Evolutionary conservation across 2,797 vertebrate genomes (phyloP).

Genomic region (Syngnathus acus): DNA sequence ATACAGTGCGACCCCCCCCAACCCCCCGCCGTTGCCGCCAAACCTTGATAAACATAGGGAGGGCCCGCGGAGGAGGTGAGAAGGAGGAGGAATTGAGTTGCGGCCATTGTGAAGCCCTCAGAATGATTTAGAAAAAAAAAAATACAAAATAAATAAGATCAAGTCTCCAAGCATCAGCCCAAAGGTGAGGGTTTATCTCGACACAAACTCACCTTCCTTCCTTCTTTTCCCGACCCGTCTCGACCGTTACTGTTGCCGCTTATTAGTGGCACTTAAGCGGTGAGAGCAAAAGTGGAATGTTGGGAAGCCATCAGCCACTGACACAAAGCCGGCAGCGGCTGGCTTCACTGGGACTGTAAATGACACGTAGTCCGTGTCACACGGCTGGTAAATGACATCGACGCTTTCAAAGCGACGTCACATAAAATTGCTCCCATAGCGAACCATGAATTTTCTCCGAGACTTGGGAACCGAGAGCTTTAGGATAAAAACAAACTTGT

Average conservation of each 20-base stretch:
- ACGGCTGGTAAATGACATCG: background rate
- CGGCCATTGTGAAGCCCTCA: conserved; percentile 71
- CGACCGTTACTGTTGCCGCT: conserved; percentile 52
- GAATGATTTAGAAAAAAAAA: conserved; percentile 67
- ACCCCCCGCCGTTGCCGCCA: conserved; percentile 61
- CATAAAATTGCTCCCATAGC: background rate
- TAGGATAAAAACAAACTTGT: no score
- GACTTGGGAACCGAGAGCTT: no score
- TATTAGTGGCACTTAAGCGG: conserved; percentile 80
- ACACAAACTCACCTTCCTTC: conserved; percentile 42
- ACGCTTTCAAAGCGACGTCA: background rate
- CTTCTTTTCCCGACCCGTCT: conserved; percentile 6
- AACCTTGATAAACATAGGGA: conserved; percentile 99
- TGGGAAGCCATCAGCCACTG: conserved; percentile 58
- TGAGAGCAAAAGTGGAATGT: conserved; percentile 55
- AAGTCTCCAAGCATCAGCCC: conserved; percentile 57
- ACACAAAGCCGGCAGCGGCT: conserved; percentile 50
- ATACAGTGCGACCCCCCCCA: conserved; percentile 90
- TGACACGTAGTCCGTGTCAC: background rate
- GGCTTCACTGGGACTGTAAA: conserved; percentile 39
- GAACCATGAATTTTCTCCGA: no score
- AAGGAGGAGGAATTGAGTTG: conserved; percentile 57
- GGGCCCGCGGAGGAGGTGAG: conserved; percentile 58
- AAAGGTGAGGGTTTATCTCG: conserved; percentile 70
- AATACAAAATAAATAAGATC: conserved; percentile 24